Evolutionary conservation across 2,888 invertebrate species (phyloP), one percentile per base, ranked within the genome.

Genomic region (Acheta domesticus): DNA sequence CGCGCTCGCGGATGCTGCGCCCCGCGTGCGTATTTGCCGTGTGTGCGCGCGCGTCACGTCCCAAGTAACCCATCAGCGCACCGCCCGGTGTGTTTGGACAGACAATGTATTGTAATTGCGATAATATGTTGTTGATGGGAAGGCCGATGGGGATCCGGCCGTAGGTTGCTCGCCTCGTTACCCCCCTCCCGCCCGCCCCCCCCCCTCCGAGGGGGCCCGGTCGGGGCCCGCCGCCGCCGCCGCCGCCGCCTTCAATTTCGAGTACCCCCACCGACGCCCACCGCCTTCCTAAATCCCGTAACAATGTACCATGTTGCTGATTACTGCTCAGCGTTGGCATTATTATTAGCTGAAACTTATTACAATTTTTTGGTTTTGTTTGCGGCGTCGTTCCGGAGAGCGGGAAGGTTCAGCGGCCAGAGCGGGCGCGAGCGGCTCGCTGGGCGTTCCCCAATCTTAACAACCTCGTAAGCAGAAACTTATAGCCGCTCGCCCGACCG

Each of bases 401-500:
- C 23, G 49, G 73, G 14, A 62, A 62, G 62, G 62, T 62, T 62
- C 62, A 62, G 16, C 62, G 62, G 14, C 62, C n/a, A 62, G 62
- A 62, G 62, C n/a, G 62, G 62, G 76, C 62, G 16, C n/a, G 62
- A 62, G n/a, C 62, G 62, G 16, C 4, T 5, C 62, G 62, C 62
- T 62, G 80, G 80, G 80, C 80, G 80, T 80, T 78, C 77, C 76
- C 80, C 80, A 80, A 80, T 80, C 78, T 80, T 76, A 80, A 80
- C 80, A 80, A 80, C 78, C 80, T 78, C 80, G 78, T 80, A 80
- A 80, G 48, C 79, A 76, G 79, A 76, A 79, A 79, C 79, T 79
- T 20, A 74, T 62, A 62, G 62, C 62, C n/a, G 62, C 62, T 62
- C 62, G 62, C 62, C n/a, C 62, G 62, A 62, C 62, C 62, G 62